These are phyloP conservation scores for Hirtodrosophila alboralis DNA, from an alignment of 2,888 invertebrate genomes.

Conservation along the genomic window DNA sequence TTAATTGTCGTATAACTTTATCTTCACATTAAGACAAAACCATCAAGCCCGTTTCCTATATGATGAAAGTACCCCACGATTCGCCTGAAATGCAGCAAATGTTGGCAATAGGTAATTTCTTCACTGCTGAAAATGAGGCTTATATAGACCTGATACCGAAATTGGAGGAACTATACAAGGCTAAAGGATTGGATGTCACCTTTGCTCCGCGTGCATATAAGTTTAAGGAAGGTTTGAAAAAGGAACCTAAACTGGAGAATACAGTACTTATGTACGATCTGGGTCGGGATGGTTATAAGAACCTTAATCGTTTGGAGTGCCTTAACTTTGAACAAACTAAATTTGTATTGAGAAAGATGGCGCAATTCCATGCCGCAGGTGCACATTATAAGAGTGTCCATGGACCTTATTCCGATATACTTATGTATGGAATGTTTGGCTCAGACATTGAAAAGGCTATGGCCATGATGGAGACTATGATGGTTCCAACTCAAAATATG, in stretches of 20 bases:
- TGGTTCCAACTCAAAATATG: slow-evolving; percentile 17
- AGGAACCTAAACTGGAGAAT: slow-evolving; percentile 48
- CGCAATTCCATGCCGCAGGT: slow-evolving; percentile 82
- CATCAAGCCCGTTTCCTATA: slow-evolving; percentile 52
- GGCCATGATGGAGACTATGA: slow-evolving; percentile 24
- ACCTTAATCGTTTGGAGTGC: slow-evolving; percentile 75
- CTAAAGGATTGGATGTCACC: slow-evolving; percentile 47
- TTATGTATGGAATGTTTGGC: slow-evolving; percentile 37
- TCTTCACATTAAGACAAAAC: slow-evolving; percentile 49
- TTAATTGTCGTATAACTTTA: neutral
- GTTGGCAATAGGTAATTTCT: slow-evolving; percentile 62
- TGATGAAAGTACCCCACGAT: slow-evolving; percentile 78
- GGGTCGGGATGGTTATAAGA: slow-evolving; percentile 69
- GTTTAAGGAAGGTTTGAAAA: slow-evolving; percentile 37
- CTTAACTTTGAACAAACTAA: slow-evolving; percentile 76
- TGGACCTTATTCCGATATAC: slow-evolving; percentile 50
- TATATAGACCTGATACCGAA: slow-evolving; percentile 71
- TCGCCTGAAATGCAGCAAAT: slow-evolving; percentile 53
- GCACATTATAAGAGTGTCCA: slow-evolving; percentile 58
- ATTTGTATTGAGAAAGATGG: slow-evolving; percentile 73
- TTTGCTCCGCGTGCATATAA: slow-evolving; percentile 59
- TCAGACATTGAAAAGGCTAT: slow-evolving; percentile 12
- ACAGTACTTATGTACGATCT: slow-evolving; percentile 79
- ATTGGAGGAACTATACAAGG: slow-evolving; percentile 63
- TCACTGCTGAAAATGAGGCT: slow-evolving; percentile 57